Evolutionary conservation across 2,888 invertebrate species (phyloP).

Genomic region (Phasia obesa): DNA sequence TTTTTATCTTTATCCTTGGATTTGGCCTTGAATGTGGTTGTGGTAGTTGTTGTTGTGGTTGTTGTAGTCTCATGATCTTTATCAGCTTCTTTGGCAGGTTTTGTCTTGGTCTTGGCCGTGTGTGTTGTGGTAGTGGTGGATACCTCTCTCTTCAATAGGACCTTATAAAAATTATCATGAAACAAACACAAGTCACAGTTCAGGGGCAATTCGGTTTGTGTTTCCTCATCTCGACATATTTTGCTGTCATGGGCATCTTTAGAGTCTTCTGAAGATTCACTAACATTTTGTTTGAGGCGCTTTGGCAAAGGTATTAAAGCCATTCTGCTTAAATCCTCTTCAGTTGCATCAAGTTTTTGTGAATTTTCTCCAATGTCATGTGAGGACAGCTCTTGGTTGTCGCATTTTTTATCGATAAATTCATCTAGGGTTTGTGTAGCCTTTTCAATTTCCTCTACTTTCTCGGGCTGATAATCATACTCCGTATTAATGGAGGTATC

Average conservation of each 20-base stretch:
- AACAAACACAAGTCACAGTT: slow-evolving; percentile 81
- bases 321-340: slow-evolving; percentile 72
- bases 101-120: slow-evolving; percentile 78
- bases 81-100: slow-evolving; percentile 74
- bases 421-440: slow-evolving; percentile 21
- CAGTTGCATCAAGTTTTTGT: slow-evolving; percentile 55
- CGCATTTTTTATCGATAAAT: neutral
- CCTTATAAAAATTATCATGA: slow-evolving; percentile 82
- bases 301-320: slow-evolving; percentile 75
- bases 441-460: slow-evolving; percentile 35
- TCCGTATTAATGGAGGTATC: slow-evolving; percentile 77
- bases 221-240: slow-evolving; percentile 77
- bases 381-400: neutral
- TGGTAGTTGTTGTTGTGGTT: slow-evolving; percentile 79
- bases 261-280: slow-evolving; percentile 64
- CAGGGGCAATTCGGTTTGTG: slow-evolving; percentile 81
- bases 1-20: slow-evolving; percentile 80
- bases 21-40: slow-evolving; percentile 81
- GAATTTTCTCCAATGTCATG: slow-evolving; percentile 70
- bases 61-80: slow-evolving; percentile 75
- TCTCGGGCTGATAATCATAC: slow-evolving; percentile 75
- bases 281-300: neutral
- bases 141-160: slow-evolving; percentile 80
- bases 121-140: slow-evolving; percentile 82
- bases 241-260: neutral